Conservation (phyloP, 2,113 vertebrate genomes). For the Hassar affinis region DNA sequence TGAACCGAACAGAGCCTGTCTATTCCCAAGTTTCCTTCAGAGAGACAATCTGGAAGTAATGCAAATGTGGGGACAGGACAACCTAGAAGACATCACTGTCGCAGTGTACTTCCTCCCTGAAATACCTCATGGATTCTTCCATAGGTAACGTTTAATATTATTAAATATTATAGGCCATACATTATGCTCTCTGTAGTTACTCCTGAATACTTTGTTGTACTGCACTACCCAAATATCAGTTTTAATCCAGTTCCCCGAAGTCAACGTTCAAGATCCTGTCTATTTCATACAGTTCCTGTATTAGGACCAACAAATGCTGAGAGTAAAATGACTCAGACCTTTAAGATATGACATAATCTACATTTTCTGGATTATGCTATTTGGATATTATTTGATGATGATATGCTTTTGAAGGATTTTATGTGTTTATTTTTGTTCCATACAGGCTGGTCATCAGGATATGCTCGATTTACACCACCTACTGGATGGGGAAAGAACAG, state of each 20-base stretch:
- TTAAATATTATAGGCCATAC: neutral
- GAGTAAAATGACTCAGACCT: neutral
- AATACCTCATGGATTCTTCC: conserved; percentile 72
- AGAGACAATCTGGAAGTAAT: conserved; percentile 60
- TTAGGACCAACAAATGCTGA: neutral
- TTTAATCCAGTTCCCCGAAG: neutral
- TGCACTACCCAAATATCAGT: neutral
- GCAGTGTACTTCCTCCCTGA: conserved; percentile 66
- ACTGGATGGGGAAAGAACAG: conserved; percentile 68
- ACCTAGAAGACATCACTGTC: conserved; percentile 62
- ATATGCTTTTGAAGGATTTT: neutral
- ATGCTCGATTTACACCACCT: conserved; percentile 65
- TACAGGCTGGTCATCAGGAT: conserved; percentile 68
- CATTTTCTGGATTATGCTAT: neutral
- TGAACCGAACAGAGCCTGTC: conserved; percentile 53
- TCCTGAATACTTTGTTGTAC: neutral
- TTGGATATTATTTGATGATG: neutral
- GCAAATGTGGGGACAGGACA: conserved; percentile 66
- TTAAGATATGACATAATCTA: neutral
- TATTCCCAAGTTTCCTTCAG: conserved; percentile 69
- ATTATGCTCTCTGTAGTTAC: neutral
- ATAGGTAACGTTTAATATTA: conserved; percentile 61
- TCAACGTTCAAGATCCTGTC: neutral
- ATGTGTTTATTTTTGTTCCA: conserved; percentile 2
- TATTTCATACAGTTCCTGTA: neutral